A percentile compares a stretch with the other conserved stretches of the same genome.
These are phyloP conservation scores for Rostratula benghalensis DNA, from an alignment of 2,113 vertebrate genomes.

Conservation along the genomic window DNA sequence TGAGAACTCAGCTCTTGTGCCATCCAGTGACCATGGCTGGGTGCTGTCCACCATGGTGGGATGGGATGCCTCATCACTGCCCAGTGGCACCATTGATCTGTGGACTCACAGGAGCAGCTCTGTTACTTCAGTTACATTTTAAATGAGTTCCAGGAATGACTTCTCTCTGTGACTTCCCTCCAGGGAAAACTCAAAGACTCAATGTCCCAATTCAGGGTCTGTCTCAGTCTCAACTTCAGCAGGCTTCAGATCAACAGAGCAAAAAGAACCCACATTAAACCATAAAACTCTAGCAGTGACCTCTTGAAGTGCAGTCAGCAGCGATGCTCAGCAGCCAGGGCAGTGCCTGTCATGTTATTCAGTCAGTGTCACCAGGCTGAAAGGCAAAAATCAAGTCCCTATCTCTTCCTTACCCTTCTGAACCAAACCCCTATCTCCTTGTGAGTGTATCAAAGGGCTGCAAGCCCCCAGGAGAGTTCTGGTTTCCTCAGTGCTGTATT, in stretches of 20 bases:
- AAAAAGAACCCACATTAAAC: background rate
- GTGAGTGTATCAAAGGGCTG: background rate
- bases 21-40: background rate
- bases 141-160: background rate
- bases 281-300: background rate
- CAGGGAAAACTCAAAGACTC: conserved; percentile 20
- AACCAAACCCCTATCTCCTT: background rate
- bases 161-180: background rate
- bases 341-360: background rate
- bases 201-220: background rate
- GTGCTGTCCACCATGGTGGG: background rate
- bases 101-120: background rate
- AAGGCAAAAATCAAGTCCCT: background rate
- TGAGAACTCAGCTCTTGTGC: background rate
- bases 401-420: background rate
- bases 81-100: background rate
- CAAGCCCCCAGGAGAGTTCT: background rate
- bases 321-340: background rate
- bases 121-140: background rate
- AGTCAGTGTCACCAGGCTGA: background rate
- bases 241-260: conserved; percentile 37
- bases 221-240: conserved; percentile 3
- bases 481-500: background rate
- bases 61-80: background rate
- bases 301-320: background rate